Evolutionary conservation across 2,113 vertebrate species (phyloP).

Genomic region (Etheostoma cragini): DNA sequence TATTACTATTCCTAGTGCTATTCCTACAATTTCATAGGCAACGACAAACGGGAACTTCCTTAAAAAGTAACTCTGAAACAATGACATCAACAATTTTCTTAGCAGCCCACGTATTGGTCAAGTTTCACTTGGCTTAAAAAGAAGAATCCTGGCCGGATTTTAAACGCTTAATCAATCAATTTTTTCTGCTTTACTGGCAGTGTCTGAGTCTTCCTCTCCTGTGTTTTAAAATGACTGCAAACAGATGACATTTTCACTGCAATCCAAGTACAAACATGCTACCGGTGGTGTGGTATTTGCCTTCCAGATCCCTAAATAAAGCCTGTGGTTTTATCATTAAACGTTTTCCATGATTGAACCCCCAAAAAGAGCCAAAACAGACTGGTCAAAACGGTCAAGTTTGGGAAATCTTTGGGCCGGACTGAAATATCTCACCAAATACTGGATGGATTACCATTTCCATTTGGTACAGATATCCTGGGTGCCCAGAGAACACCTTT

Average conservation of each 20-base stretch:
- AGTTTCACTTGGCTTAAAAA: not conserved
- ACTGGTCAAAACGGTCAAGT: not conserved
- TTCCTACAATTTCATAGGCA: too few species aligned
- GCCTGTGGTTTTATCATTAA: not conserved
- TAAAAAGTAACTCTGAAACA: not conserved
- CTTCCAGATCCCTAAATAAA: slow-evolving; percentile 11
- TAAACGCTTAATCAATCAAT: not conserved
- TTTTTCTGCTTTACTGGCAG: not conserved
- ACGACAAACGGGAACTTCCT: too few species aligned
- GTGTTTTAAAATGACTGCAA: not conserved
- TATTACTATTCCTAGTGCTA: too few species aligned
- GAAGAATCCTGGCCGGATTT: too few species aligned
- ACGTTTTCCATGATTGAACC: not conserved
- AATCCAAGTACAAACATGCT: slow-evolving; percentile 6
- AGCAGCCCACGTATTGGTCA: not conserved
- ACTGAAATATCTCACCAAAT: not conserved
- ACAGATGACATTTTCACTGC: not conserved
- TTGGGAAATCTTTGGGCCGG: not conserved
- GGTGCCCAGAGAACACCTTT: not conserved
- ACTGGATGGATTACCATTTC: not conserved
- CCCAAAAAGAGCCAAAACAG: not conserved
- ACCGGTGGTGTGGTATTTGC: slow-evolving; percentile 6
- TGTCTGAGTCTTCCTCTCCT: not conserved
- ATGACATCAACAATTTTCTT: not conserved
- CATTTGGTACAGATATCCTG: not conserved